Evolutionary conservation across 2,113 vertebrate genomes (phyloP), one percentile per base, ranked within the genome.

Genomic region (Myxocyprinus asiaticus): DNA sequence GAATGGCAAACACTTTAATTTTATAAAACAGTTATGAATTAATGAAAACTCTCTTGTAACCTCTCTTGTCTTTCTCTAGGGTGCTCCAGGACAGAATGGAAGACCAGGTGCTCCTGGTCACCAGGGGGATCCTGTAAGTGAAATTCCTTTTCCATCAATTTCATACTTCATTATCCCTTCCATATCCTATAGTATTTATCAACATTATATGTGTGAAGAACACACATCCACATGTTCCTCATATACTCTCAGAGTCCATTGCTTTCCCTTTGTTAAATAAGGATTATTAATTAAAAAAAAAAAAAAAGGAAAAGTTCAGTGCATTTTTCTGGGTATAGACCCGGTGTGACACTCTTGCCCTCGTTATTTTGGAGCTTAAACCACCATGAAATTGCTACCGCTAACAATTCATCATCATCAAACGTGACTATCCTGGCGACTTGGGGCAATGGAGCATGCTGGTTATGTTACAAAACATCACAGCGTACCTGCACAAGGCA

Each of bases 121-220:
- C 80, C 95, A 96, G 83, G 98, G 98, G 82, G 67, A 94, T 75
- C 94, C 96, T 0, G 97, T 99, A 88, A 97, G 97, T 95, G 55
- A 14, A 55, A 58, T 10, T 53, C 9, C 10, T 53, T 53, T 15
- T 15, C 55, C 55, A 7, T 8, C 6, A 62, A 53, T 59, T 64
- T 66, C 1, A 53, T 8, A n/a, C 9, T 55, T 43, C 53, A 66
- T 70, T 50, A 53, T 77, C 22, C 50, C 42, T 45, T 12, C 17
- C 11, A 42, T 61, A 66, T 59, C 55, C 62, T 50, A 22, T 70
- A 76, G 53, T 68, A 48, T 43, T 42, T 53, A 12, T 65, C 58
- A 78, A 15, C 10, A 22, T 63, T 50, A 47, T 48, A 73, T 64
- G 17, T 64, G 65, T 48, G 17, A 17, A 43, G 48, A 70, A 62